Base-by-base conservation (phyloP, 92 coral and sea anemone genomes). In the Paragorgia papillata region DNA sequence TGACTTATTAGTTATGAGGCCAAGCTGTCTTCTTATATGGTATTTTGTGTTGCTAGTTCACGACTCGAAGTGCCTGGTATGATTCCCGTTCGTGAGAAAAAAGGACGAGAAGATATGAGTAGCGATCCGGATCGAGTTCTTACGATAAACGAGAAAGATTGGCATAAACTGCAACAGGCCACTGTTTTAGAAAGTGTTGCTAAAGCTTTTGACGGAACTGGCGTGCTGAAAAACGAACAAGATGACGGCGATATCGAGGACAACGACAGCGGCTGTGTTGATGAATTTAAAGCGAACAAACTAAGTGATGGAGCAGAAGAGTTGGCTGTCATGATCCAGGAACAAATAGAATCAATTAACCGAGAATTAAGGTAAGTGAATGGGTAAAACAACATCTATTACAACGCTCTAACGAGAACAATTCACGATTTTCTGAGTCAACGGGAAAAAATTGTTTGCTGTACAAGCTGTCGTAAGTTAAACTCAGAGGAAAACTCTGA, bases 141-240 rank as follows among this genome's bases (percentile, higher is more conserved):
- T 60, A 95, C 99, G 1, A 92, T 95, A 1, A 91, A 95, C 44
- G 99, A 95, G 74, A 92, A 95, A 61, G 99, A 95, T 69, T 95
- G 99, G 99, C 99, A 95, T 33, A 95, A 95, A 67, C 79, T 95
- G 21, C 96, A 95, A 40, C 99, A 95, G 75, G 97, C 82, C 15
- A 95, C 88, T 18, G 99, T 95, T 3, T 85, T 95, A 0, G 88
- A 91, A 34, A 95, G 86, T 76, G 96, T 90, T 2, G 69, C 98
- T 18, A 69, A 91, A 46, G 98, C 98, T 31, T 94, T 94, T 66
- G 98, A 94, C 62, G 89, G 82, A 41, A 76, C 32, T 22, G 83
- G 84, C 19, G 69, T 85, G 29, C 44, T 80, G 32, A 94, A 88
- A 50, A 77, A 77, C 57, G 90, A 84, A 34, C 80, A 82, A 34